Base-by-base conservation (phyloP, 2,888 invertebrate species). In the Coenonympha glycerion region DNA sequence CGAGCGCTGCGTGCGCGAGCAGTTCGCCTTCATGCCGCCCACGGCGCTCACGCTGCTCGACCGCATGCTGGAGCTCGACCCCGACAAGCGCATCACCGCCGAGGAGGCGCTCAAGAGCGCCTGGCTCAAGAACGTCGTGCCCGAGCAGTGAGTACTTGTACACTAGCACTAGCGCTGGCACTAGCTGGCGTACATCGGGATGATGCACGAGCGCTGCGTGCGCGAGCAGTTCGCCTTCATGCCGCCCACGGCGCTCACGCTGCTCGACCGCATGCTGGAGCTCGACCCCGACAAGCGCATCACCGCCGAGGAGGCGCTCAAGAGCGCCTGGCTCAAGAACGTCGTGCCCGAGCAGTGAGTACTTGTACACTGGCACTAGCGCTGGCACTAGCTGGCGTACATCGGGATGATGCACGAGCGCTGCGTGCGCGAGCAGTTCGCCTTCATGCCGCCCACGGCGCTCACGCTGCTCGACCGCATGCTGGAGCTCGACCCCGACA, bases 1-100 rank as follows among this genome's bases (percentile, higher is more conserved):
- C 87, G 90, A 95, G 64, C 90, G 99, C 56, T 91, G 94, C 61
- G 89, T 99, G 47, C 89, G 24, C 24, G 24, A 24, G 24, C 24
- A 24, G 8, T 26, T 24, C n/a, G 4, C 46, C 52, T 51, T 53
- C 51, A 45, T 33, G 93, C 98, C 98, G 2, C 79, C 89, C 3
- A 89, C 92, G 18, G 97, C 98, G 1, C 89, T 99, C 48, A 96
- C 96, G 73, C 89, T 99, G 56, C 89, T 99, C 44, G 98, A 99
- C 80, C 91, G 93, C 74, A 98, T 99, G 98, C 86, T 99, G 60
- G 96, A 96, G 70, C 84, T 99, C 61, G 99, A 99, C 87, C 99
- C 99, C 0, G 93, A 93, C 39, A 93, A 93, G 70, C 88, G 99
- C 59, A 96, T 98, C 60, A 95, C 97, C 1, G 98, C 99, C 1